These are phyloP conservation scores for Pempheris klunzingeri DNA, from an alignment of 2,797 vertebrate species.

Conservation along the genomic window DNA sequence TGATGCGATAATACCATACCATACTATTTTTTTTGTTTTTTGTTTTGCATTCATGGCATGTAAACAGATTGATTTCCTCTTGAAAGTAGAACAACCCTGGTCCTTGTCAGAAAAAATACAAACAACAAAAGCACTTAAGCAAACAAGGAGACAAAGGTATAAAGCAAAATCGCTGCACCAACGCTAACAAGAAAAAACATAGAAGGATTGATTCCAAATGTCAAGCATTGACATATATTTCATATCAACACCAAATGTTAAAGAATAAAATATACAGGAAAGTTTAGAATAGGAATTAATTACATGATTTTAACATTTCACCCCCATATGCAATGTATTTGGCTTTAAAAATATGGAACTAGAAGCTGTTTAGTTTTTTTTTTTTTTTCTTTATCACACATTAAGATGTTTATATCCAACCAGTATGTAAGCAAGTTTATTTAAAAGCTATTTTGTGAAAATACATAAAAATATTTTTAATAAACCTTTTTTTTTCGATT, in stretches of 20 bases:
- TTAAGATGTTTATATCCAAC: conserved; percentile 89
- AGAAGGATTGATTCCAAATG: conserved; percentile 94
- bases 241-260: conserved; percentile 98
- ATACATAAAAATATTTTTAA: conserved; percentile 98
- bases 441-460: conserved; percentile 99
- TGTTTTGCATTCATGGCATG: conserved; percentile 76
- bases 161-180: conserved; percentile 71
- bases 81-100: conserved; percentile 78
- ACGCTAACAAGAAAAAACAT: conserved; percentile 90
- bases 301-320: conserved; percentile 91
- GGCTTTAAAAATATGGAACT: conserved; percentile 95
- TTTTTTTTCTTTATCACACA: conserved; percentile 84
- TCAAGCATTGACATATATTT: conserved; percentile 95
- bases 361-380: conserved; percentile 87
- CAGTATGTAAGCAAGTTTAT: conserved; percentile 97
- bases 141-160: conserved; percentile 71
- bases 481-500: conserved; percentile 84
- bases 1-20: conserved; percentile 75
- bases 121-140: conserved; percentile 83
- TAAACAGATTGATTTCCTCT: conserved; percentile 76
- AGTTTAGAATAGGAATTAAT: conserved; percentile 97
- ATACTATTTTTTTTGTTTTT: conserved; percentile 51
- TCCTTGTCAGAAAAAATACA: conserved; percentile 79
- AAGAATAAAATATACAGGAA: conserved; percentile 97
- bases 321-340: conserved; percentile 93